These are phyloP conservation scores for Caenorhabditis imperialis DNA, from an alignment of 2,888 invertebrate genomes.

Conservation along the genomic window DNA sequence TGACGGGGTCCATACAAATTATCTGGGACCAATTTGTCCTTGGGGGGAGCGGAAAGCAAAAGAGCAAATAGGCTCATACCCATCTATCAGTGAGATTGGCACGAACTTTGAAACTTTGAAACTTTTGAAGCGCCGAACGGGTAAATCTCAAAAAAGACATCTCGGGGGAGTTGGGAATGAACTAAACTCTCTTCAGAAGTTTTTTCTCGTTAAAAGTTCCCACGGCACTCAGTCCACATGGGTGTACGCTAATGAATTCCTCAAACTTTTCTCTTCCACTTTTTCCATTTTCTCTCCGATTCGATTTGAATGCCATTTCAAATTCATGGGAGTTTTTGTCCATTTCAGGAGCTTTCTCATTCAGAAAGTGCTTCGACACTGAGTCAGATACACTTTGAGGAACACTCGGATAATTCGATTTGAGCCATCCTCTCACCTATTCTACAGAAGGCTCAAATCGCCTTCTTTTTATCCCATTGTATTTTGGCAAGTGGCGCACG, in stretches of 20 bases:
- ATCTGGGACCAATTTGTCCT: constrained; percentile 5
- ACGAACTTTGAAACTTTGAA: constrained; percentile 18
- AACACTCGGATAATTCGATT: too few species aligned
- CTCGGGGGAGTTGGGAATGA: background rate
- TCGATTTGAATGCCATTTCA: constrained; percentile 14
- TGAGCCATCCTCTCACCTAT: too few species aligned
- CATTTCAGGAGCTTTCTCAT: too few species aligned
- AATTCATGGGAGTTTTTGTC: constrained; percentile 9
- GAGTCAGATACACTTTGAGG: too few species aligned
- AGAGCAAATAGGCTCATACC: background rate
- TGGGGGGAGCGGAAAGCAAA: background rate
- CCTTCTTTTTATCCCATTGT: too few species aligned
- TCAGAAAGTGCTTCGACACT: too few species aligned
- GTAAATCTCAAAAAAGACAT: background rate
- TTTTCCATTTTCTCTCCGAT: background rate
- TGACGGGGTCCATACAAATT: constrained; percentile 60
- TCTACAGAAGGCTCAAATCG: too few species aligned
- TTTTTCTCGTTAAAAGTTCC: background rate
- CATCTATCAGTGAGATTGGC: background rate
- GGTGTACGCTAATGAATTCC: constrained; percentile 10
- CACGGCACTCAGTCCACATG: background rate
- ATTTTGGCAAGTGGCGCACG: too few species aligned
- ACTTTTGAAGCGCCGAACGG: constrained; percentile 2
- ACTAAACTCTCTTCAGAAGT: constrained; percentile 4
- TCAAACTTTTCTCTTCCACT: constrained; percentile 1